Conservation (phyloP, 2,797 vertebrate species). For the Gadopsis marmoratus region DNA sequence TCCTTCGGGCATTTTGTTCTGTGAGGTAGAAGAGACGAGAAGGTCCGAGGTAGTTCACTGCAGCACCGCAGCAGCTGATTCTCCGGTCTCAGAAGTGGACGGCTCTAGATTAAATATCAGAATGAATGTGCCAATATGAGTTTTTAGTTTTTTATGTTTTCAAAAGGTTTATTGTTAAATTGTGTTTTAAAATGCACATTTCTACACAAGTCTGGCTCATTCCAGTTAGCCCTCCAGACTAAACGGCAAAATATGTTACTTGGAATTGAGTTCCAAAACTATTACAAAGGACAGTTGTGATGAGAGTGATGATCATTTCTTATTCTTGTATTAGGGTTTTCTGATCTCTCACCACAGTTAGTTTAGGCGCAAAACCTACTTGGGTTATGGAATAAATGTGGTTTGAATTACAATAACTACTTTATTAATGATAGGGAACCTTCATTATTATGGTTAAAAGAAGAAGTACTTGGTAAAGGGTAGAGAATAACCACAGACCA, state of each 20-base stretch:
- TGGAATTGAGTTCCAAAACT: neutral
- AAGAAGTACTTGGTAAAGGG: too few species aligned
- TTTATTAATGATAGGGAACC: too few species aligned
- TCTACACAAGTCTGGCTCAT: neutral
- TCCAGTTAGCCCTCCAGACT: neutral
- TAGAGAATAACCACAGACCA: too few species aligned
- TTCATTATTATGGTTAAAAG: too few species aligned
- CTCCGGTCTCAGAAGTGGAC: constrained; percentile 70
- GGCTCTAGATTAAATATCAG: constrained; percentile 84
- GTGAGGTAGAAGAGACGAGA: constrained; percentile 45
- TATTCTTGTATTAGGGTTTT: neutral
- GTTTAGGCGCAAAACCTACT: neutral
- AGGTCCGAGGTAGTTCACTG: constrained; percentile 62
- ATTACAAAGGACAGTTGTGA: neutral
- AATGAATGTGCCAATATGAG: constrained; percentile 12
- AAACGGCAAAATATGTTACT: neutral
- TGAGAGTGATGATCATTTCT: neutral
- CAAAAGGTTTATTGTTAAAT: neutral
- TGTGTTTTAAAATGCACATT: neutral
- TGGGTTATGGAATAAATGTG: neutral
- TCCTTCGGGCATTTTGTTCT: constrained; percentile 55
- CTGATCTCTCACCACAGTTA: neutral
- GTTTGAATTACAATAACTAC: neutral
- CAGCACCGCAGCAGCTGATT: constrained; percentile 66
- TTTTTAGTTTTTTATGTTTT: neutral